Conservation (phyloP, 2,113 vertebrate species). For the Crotalus horridus region DNA sequence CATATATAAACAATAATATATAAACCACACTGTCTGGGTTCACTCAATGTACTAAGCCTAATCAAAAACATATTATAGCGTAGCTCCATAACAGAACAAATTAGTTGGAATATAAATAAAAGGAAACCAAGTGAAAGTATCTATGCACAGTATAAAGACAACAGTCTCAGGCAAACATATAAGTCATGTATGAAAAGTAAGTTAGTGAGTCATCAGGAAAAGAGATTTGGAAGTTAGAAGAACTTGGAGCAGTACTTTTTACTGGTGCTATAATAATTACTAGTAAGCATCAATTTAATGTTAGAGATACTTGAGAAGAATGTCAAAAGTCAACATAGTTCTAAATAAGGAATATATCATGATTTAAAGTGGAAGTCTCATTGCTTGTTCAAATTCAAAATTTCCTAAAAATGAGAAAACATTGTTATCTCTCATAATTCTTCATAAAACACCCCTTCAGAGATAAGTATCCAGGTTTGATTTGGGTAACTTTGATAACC, state of each 20-base stretch:
- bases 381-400: background rate
- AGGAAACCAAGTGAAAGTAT: background rate
- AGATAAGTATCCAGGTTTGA: background rate
- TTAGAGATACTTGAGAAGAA: background rate
- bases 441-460: background rate
- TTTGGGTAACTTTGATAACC: background rate
- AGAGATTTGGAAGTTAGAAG: background rate
- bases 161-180: background rate
- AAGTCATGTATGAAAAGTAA: background rate
- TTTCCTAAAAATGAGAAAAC: background rate
- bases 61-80: background rate
- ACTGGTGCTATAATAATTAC: background rate
- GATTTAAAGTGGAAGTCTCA: background rate
- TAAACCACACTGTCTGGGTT: background rate
- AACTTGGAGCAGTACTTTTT: background rate
- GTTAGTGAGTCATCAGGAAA: background rate
- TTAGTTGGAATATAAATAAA: background rate
- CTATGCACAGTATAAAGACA: background rate
- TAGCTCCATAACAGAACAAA: background rate
- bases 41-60: background rate
- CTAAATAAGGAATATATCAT: background rate
- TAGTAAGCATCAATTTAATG: background rate
- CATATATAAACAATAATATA: background rate
- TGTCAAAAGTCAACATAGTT: background rate
- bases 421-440: background rate